Evolutionary conservation across 1,140 invertebrate species (phyloP).

Genomic region (Lepidurus apus): DNA sequence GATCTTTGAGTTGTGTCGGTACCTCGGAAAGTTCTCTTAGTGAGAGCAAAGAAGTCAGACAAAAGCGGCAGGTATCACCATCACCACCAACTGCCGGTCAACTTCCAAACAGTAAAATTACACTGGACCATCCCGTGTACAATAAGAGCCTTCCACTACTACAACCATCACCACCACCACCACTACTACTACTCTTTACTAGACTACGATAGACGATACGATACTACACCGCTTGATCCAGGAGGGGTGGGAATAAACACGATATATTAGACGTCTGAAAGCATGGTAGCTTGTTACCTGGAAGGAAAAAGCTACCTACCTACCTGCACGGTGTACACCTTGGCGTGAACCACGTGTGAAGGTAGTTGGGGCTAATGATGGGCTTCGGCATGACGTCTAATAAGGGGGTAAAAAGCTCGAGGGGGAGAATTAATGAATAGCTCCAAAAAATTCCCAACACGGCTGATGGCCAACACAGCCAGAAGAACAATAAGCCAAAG

Average conservation of each 20-base stretch:
- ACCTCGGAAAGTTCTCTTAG: not conserved
- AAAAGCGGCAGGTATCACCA: slow-evolving; percentile 8
- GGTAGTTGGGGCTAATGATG: not conserved
- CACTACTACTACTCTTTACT: not conserved
- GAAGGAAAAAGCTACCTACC: no score
- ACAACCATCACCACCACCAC: not conserved
- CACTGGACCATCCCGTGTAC: no score
- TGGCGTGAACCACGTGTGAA: slow-evolving; percentile 17
- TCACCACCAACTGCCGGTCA: not conserved
- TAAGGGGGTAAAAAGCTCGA: not conserved
- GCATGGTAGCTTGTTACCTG: no score
- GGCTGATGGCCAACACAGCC: no score
- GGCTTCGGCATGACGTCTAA: not conserved
- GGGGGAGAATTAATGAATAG: not conserved
- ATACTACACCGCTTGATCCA: no score
- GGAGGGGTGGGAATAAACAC: no score
- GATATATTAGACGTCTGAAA: no score
- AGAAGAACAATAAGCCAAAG: no score
- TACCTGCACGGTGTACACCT: not conserved
- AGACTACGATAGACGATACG: no score
- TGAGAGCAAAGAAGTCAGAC: not conserved
- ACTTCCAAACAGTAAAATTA: not conserved
- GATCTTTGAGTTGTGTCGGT: slow-evolving; percentile 17
- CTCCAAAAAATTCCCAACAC: no score
- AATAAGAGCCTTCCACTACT: no score